Base-by-base conservation (phyloP, 2,888 invertebrate genomes). In the Diaphora mendica region DNA sequence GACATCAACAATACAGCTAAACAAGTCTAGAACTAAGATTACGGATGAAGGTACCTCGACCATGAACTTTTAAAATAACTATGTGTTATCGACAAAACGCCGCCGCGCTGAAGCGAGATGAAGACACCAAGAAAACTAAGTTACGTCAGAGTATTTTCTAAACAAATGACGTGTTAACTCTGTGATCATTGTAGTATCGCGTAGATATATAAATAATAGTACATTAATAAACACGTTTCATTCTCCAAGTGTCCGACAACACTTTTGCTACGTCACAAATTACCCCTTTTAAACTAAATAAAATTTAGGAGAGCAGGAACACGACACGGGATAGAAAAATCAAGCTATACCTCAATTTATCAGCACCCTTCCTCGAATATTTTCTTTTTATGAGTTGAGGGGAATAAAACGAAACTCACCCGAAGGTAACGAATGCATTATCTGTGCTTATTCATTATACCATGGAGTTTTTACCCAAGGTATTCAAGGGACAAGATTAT, bases 11-110 rank as follows among this genome's bases (percentile, higher is more conserved):
- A 55, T 11, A 55, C 5, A 72, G 35, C 20, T 74, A 51, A 20
- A 67, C 80, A 64, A 66, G 72, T 35, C 64, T 55, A 55, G 65
- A 23, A 68, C 44, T 73, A 55, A 17, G 62, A 76, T 79, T 70
- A 71, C 77, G 76, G 70, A 74, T 73, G 71, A 76, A 78, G 64
- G n/a, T 73, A 69, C 68, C 23, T 44, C 70, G 78, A 70, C 85
- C 82, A 30, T 85, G 81, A 85, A 78, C 82, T 82, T 84, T 77
- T 77, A 80, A 82, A 82, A 79, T 80, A 79, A 68, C 78, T 73
- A 59, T 33, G 70, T 51, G 59, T 4, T 35, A 13, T 64, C 33
- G 26, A 62, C 30, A 62, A 42, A 62, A 51, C 68, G 48, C 8
- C 64, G 79, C 59, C 77, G 71, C 75, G 72, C 74, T 71, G 71